These are phyloP conservation scores for Craseonycteris thonglongyai DNA, from an alignment of 2,113 vertebrate genomes.

Conservation along the genomic window DNA sequence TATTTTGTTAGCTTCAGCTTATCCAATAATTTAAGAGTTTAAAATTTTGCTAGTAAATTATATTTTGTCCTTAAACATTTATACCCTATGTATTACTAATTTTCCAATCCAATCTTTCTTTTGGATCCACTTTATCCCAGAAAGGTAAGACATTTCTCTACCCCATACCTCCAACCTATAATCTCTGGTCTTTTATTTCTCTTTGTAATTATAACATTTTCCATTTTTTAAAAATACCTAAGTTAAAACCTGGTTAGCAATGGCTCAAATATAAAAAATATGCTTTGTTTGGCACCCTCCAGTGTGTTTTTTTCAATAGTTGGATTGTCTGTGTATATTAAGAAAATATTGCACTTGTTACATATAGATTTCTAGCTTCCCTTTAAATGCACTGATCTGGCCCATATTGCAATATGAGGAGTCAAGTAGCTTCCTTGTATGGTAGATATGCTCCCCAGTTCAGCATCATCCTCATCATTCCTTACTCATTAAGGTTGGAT, in stretches of 20 bases:
- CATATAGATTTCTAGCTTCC: no score
- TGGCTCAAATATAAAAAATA: background rate
- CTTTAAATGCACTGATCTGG: no score
- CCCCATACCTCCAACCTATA: background rate
- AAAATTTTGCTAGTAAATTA: background rate
- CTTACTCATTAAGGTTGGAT: background rate
- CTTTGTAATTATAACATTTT: background rate
- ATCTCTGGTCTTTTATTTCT: background rate
- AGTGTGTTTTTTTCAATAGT: background rate
- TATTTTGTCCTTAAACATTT: background rate
- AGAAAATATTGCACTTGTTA: background rate
- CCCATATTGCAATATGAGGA: background rate
- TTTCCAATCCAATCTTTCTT: background rate
- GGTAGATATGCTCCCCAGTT: background rate
- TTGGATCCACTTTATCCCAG: background rate
- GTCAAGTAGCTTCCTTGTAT: background rate
- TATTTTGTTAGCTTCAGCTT: background rate
- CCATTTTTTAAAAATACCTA: background rate
- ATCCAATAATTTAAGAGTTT: background rate
- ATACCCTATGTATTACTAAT: background rate
- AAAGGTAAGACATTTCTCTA: background rate
- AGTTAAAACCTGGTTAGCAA: background rate
- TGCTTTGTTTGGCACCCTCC: background rate
- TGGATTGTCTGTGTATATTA: background rate
- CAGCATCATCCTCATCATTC: accelerated